Conservation (phyloP, 1,140 invertebrate genomes). For the Gyrodactylus salaris region DNA sequence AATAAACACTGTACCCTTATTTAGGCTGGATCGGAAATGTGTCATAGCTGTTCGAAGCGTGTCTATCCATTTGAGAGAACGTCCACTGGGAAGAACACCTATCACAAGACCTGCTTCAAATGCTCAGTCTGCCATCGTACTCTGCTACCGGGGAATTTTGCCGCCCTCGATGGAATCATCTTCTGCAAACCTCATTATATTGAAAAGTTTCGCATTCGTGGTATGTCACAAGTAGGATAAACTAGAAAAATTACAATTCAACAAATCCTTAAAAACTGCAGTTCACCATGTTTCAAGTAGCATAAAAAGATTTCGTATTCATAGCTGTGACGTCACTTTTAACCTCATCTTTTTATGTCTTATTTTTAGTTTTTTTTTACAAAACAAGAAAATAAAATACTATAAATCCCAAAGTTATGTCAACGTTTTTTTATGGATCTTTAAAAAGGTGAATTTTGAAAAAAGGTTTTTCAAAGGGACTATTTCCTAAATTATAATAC, state of each 20-base stretch:
- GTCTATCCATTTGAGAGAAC: not conserved
- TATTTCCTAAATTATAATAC: too few relatives aligned
- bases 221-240: too few relatives aligned
- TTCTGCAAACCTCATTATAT: conserved; percentile 3
- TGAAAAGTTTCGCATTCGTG: conserved; percentile 1
- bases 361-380: too few relatives aligned
- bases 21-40: not conserved
- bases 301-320: too few relatives aligned
- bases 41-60: not conserved
- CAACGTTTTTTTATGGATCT: too few relatives aligned
- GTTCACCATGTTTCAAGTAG: not conserved
- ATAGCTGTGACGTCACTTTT: too few relatives aligned
- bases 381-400: too few relatives aligned
- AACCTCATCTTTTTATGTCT: too few relatives aligned
- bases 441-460: too few relatives aligned
- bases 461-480: too few relatives aligned
- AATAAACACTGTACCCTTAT: too few relatives aligned
- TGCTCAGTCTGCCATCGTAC: not conserved
- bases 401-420: too few relatives aligned
- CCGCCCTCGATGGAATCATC: not conserved
- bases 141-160: not conserved
- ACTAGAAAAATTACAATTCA: not conserved
- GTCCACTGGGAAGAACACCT: not conserved
- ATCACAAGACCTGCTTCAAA: not conserved
- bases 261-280: not conserved